Base-by-base conservation (phyloP, 2,888 invertebrate species). In the Cotesia congregata region DNA sequence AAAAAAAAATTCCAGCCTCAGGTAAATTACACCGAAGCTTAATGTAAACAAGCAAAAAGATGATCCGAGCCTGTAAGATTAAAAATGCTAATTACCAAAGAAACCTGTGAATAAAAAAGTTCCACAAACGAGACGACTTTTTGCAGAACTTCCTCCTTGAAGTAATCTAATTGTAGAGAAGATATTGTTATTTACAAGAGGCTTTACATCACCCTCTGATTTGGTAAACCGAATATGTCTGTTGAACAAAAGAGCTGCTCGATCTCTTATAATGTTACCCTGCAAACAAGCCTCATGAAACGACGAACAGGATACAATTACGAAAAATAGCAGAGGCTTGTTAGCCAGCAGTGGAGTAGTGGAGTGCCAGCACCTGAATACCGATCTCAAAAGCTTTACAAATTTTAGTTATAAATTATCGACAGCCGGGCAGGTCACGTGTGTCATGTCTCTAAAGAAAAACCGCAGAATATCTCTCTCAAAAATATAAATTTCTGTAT, bases 371-470 rank as follows among this genome's bases (percentile, higher is more conserved):
- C 38, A 67, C 38, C 67, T 67, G 67, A 38, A 67, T 12, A 62
- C 20, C 15, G 6, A 62, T 17, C 17, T 68, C 41, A 78, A 77
- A 41, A 73, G 77, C 79, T 74, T 79, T 81, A 84, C 83, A 84
- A 85, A 84, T 84, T 68, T 83, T 82, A 82, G 83, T 85, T 86
- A 86, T 85, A 86, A 86, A 86, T 86, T 86, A 85, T 83, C 82
- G 79, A 68, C 61, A 76, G 75, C 62, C 69, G 69, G 71, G 67
- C 6, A 68, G 17, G 40, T 15, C 40, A 68, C 68, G 68, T 41
- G 68, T 20, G 15, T 64, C 64, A 17, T 50, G 40, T 40, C 65
- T 72, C 61, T 68, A 60, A 30, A 67, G 70, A 77, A 78, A 78
- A 80, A 78, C 78, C 77, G 78, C 81, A 79, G 77, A 79, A 78